phyloP scores from a whole-genome alignment of 2,797 vertebrate species.

The Melanotaenia boesemani region DNA sequence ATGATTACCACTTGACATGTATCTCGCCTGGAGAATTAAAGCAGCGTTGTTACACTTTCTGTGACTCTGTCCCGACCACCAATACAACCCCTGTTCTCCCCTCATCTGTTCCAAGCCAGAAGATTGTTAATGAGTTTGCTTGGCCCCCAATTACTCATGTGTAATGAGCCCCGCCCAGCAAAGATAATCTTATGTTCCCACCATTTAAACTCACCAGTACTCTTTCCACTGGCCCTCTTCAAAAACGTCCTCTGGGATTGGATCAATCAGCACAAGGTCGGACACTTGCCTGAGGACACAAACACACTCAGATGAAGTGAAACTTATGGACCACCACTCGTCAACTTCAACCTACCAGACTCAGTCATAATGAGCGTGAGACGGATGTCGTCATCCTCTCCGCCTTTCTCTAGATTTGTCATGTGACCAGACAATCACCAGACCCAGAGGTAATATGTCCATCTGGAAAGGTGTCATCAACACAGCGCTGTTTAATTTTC shows the following conservation, averaged over 20 bases:
- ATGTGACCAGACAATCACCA: conserved; percentile 38
- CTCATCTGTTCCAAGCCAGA: conserved; percentile 60
- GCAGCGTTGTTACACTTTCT: conserved; percentile 49
- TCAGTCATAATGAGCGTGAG: conserved; percentile 50
- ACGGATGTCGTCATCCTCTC: conserved; percentile 44
- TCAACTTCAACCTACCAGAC: conserved; percentile 48
- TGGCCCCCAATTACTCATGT: conserved; percentile 72
- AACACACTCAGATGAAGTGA: conserved; percentile 45
- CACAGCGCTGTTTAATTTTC: conserved; percentile 68
- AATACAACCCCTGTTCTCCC: conserved; percentile 41
- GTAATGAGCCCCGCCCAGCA: conserved; percentile 67
- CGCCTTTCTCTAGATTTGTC: conserved; percentile 39
- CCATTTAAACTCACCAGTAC: conserved; percentile 82
- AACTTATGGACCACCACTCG: conserved; percentile 47
- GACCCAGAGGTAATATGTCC: conserved; percentile 68
- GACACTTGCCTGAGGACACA: conserved; percentile 83
- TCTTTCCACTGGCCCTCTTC: conserved; percentile 82
- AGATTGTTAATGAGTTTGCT: conserved; percentile 66
- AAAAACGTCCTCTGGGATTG: conserved; percentile 85
- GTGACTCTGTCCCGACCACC: conserved; percentile 51
- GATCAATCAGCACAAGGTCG: conserved; percentile 87
- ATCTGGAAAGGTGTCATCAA: conserved; percentile 64
- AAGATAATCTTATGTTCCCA: conserved; percentile 51
- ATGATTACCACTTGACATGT: conserved; percentile 58
- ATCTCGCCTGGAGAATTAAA: conserved; percentile 60